phyloP scores from a whole-genome alignment of 1,140 invertebrate genomes.

The Samia ricini region DNA sequence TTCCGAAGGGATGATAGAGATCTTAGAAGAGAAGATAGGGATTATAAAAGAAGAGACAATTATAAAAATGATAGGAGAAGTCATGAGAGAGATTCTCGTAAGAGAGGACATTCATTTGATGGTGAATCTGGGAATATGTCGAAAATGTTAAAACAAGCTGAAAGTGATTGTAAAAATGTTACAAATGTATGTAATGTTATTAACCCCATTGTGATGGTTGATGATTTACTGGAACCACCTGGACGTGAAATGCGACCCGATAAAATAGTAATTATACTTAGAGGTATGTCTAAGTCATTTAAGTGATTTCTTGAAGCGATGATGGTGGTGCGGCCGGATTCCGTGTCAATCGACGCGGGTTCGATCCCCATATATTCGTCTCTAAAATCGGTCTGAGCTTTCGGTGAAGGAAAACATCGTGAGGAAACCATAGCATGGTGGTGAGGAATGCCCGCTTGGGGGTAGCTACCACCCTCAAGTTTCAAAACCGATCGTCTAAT shows the following conservation, averaged over 20 bases:
- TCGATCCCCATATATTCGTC: too few species aligned
- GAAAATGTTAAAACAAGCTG: constrained; percentile 38
- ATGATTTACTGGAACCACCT: constrained; percentile 88
- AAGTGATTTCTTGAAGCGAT: too few species aligned
- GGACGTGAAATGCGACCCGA: constrained; percentile 86
- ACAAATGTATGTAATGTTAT: too few species aligned
- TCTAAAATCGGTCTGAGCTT: too few species aligned
- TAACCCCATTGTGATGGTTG: constrained; percentile 82
- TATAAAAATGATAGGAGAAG: constrained; percentile 33
- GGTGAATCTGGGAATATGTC: constrained; percentile 35
- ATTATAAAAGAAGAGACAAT: constrained; percentile 30
- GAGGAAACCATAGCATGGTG: too few species aligned
- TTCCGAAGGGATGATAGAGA: constrained; percentile 25
- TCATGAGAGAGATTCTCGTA: constrained; percentile 51
- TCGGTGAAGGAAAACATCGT: too few species aligned
- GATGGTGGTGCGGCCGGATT: too few species aligned
- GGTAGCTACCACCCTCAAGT: too few species aligned
- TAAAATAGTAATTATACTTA: constrained; percentile 92
- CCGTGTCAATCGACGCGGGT: too few species aligned
- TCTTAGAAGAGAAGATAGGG: constrained; percentile 6
- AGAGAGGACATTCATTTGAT: constrained; percentile 52
- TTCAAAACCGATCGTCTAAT: too few species aligned
- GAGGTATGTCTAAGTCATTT: constrained; percentile 79
- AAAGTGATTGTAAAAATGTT: too few species aligned
- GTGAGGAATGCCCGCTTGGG: too few species aligned